Percentiles rank a stretch among this genome's conserved stretches.
phyloP scores from a whole-genome alignment of 2,888 invertebrate genomes.

The Agrochola lychnidis region DNA sequence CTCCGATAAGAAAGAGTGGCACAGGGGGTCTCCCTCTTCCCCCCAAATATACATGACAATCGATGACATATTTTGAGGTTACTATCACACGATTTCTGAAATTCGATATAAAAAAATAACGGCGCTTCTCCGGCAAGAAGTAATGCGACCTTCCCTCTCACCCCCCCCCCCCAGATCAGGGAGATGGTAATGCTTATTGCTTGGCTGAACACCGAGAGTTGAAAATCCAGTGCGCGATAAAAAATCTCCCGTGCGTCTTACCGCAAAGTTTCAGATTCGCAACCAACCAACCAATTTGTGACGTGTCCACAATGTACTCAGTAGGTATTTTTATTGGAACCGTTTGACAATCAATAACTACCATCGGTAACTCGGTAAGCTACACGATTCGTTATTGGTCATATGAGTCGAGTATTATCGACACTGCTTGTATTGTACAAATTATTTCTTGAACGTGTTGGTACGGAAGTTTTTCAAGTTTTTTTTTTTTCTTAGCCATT shows the following conservation, averaged over 20 bases:
- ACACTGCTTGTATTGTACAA: not conserved
- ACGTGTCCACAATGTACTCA: too few relatives aligned
- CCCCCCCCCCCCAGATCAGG: not conserved
- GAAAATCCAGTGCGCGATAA: too few relatives aligned
- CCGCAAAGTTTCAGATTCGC: not conserved
- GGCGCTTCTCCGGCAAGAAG: not conserved
- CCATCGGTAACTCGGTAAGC: not conserved
- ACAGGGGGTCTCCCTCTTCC: not conserved
- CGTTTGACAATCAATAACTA: not conserved
- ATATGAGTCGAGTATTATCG: not conserved
- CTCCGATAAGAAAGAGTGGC: too few relatives aligned
- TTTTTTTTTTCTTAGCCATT: too few relatives aligned
- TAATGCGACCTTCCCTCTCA: not conserved
- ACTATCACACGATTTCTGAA: not conserved
- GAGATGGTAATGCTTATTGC: too few relatives aligned
- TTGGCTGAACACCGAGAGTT: too few relatives aligned
- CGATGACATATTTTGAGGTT: not conserved
- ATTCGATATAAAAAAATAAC: not conserved
- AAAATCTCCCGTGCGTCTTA: not conserved
- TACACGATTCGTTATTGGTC: not conserved
- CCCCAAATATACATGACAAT: too few relatives aligned
- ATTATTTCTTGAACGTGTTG: not conserved
- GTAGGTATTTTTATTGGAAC: conserved; percentile 1
- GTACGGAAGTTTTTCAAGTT: not conserved
- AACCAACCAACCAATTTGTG: too few relatives aligned